phyloP scores from a whole-genome alignment of 1,140 invertebrate species.

The Nasonia giraulti region DNA sequence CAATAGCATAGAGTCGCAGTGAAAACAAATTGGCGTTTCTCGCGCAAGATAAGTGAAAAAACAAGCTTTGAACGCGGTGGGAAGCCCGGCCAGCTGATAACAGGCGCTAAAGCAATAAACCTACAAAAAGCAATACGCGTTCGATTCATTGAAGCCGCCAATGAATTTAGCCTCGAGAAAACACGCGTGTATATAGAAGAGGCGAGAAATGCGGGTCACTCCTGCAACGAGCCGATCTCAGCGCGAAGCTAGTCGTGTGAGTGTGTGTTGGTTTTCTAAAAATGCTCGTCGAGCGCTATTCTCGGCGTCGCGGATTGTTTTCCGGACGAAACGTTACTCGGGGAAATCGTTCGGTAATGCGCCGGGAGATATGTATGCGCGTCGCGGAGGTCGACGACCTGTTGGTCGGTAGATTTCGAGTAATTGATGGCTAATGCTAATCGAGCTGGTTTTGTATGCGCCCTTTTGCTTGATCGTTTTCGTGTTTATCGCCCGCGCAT shows the following conservation, averaged over 20 bases:
- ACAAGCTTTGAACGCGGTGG: too few species aligned
- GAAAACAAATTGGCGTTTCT: too few species aligned
- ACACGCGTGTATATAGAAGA: not conserved
- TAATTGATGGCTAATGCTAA: constrained; percentile 3
- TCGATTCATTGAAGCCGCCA: constrained; percentile 3
- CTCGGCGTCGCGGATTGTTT: not conserved
- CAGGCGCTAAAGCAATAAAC: not conserved
- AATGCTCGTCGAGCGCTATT: constrained; percentile 31
- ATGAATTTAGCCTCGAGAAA: constrained; percentile 22
- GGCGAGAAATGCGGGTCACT: constrained; percentile 41
- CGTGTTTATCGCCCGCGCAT: not conserved
- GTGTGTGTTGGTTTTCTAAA: constrained; percentile 24
- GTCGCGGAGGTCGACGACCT: not conserved
- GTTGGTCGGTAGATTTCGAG: not conserved
- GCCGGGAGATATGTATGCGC: not conserved
- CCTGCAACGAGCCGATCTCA: not conserved
- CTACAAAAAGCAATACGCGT: not conserved
- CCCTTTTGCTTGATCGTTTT: not conserved
- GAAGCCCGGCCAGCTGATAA: not conserved
- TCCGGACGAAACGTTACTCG: not conserved
- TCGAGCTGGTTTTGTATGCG: not conserved
- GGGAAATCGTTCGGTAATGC: not conserved
- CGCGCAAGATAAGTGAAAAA: not conserved
- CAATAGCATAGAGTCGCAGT: too few species aligned
- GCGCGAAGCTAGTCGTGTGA: not conserved